Evolutionary conservation across 2,888 invertebrate species (phyloP).

Genomic region (Diaperis boleti): DNA sequence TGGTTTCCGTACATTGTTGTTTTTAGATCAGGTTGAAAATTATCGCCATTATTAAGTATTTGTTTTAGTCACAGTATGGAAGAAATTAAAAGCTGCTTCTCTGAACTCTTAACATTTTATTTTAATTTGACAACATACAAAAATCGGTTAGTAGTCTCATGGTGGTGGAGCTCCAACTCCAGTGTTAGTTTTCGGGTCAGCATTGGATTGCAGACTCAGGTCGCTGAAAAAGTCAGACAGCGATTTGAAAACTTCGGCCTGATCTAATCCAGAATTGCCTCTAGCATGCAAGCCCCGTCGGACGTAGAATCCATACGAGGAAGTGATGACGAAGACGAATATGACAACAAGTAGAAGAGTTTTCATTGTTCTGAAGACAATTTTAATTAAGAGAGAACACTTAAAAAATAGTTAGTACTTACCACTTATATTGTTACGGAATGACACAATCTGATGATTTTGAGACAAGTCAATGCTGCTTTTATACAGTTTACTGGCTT

Average conservation of each 20-base stretch:
- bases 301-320: background rate
- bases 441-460: no score
- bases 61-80: no score
- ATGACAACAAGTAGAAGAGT: no score
- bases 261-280: background rate
- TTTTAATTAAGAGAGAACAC: no score
- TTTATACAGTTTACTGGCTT: background rate
- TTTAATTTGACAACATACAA: background rate
- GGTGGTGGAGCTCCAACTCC: background rate
- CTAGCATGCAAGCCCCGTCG: background rate
- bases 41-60: no score
- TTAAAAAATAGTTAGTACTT: no score
- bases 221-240: constrained; percentile 10
- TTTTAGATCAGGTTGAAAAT: no score
- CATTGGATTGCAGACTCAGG: background rate
- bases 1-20: no score
- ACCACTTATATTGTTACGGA: no score
- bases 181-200: background rate
- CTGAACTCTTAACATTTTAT: no score
- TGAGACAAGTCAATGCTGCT: no score
- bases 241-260: constrained; percentile 14
- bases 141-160: background rate
- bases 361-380: constrained; percentile 2
- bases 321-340: background rate
- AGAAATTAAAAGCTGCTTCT: no score